phyloP scores from a whole-genome alignment of 2,888 invertebrate genomes.

The Acrocera orbiculus region DNA sequence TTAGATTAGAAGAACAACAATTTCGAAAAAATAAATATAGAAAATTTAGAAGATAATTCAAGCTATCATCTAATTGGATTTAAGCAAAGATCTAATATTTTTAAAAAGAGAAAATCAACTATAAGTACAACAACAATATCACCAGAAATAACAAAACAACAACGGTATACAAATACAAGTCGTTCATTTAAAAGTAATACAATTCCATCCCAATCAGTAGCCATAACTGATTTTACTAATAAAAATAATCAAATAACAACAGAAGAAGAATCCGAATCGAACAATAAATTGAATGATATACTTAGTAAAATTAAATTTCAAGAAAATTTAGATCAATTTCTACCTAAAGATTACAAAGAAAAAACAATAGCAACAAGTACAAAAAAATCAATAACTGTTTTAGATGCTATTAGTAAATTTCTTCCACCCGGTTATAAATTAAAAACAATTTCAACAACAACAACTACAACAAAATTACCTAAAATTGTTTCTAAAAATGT shows the following conservation, averaged over 20 bases:
- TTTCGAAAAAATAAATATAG: conserved; percentile 30
- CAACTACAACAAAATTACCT: conserved; percentile 17
- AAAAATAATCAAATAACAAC: conserved; percentile 42
- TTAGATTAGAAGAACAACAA: conserved; percentile 43
- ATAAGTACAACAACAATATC: conserved; percentile 30
- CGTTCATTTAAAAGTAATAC: conserved; percentile 38
- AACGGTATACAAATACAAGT: conserved; percentile 26
- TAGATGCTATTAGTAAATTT: conserved; percentile 40
- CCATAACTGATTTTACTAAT: conserved; percentile 34
- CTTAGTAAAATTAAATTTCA: conserved; percentile 25
- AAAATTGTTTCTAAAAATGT: no score
- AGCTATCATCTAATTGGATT: conserved; percentile 47
- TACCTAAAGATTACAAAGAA: conserved; percentile 37
- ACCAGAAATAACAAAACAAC: conserved; percentile 14
- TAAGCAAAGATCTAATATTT: conserved; percentile 35
- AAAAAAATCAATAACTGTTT: conserved; percentile 31
- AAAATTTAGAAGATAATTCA: conserved; percentile 40
- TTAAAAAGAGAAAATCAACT: conserved; percentile 36
- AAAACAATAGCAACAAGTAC: conserved; percentile 29
- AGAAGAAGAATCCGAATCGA: conserved; percentile 19
- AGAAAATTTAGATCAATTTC: conserved; percentile 25
- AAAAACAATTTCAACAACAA: conserved; percentile 19
- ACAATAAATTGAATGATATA: conserved; percentile 18
- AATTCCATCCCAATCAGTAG: conserved; percentile 37
- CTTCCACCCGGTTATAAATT: conserved; percentile 50